A percentile compares a stretch with the other conserved stretches of the same genome.
These are phyloP conservation scores for Balearica regulorum DNA, from an alignment of 2,797 vertebrate genomes.

Conservation along the genomic window DNA sequence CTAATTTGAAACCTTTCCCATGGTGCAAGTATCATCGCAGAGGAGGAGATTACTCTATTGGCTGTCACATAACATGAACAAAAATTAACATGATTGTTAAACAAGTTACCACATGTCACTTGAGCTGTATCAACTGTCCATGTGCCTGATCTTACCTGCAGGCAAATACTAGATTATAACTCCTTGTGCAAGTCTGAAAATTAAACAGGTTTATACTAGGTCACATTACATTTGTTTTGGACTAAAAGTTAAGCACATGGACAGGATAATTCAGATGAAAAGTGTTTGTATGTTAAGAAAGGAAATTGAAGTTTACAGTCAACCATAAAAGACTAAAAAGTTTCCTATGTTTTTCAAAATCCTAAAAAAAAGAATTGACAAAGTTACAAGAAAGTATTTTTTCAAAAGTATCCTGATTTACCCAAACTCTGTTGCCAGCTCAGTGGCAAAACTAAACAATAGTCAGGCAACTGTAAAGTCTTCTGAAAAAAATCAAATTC, in stretches of 20 bases:
- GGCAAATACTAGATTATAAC: background rate
- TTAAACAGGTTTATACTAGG: background rate
- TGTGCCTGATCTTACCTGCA: background rate
- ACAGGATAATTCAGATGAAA: background rate
- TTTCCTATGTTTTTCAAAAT: background rate
- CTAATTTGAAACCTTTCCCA: background rate
- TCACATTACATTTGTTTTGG: background rate
- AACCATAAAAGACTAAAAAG: background rate
- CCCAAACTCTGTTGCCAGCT: background rate
- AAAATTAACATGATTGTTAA: background rate
- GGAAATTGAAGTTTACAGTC: background rate
- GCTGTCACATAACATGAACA: slow-evolving; percentile 33
- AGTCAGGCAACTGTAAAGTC: background rate
- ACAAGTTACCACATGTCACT: background rate
- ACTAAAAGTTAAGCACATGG: background rate
- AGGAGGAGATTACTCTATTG: background rate
- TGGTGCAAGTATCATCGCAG: background rate
- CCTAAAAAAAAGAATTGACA: background rate
- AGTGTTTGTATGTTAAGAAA: background rate
- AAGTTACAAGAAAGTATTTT: background rate
- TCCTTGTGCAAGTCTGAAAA: slow-evolving; percentile 5
- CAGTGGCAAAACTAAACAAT: background rate
- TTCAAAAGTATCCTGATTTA: background rate
- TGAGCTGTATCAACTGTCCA: background rate
- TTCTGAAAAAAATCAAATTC: background rate